Evolutionary conservation across 2,888 invertebrate species (phyloP), one percentile per base, ranked within the genome.

Genomic region (Lordiphosa fenestrarum): DNA sequence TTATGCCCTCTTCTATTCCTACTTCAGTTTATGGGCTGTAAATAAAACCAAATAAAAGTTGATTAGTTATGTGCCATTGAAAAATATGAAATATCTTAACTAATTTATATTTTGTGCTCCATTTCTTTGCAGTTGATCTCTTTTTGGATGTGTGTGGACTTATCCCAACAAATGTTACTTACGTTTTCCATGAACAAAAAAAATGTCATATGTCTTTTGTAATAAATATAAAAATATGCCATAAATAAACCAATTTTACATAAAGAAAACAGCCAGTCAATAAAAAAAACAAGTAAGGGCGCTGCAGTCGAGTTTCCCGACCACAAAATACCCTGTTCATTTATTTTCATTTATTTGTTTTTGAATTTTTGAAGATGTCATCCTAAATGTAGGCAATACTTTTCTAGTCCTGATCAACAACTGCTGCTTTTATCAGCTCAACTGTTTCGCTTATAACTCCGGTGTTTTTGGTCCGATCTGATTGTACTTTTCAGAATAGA

Each of bases 231-330:
- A 67, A 70, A 73, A 57, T 65, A 64, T 53, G 67, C 65, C 53
- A 71, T 76, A 77, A 76, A 77, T 76, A 76, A 77, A 64, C 66
- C 66, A 71, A 77, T 77, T 77, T 77, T 74, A 58, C 66, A 66
- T 67, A 58, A 53, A 59, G 42, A 71, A 71, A 64, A 64, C 53
- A 57, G 62, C 42, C 62, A 73, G 67, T 64, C 71, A 71, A 77
- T 77, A 73, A 75, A 75, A 46, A 51, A 33, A 40, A 41, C 39
- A 15, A 15, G n/a, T n/a, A n/a, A n/a, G n/a, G n/a, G n/a, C n/a
- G n/a, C n/a, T n/a, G n/a, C n/a, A n/a, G n/a, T n/a, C n/a, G n/a
- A n/a, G n/a, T n/a, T n/a, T n/a, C n/a, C n/a, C n/a, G n/a, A n/a
- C n/a, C n/a, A n/a, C n/a, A n/a, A n/a, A n/a, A n/a, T n/a, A n/a